Evolutionary conservation across 2,888 invertebrate genomes (phyloP), one percentile per base, ranked within the genome.

Genomic region (Petrolisthes cinctipes): DNA sequence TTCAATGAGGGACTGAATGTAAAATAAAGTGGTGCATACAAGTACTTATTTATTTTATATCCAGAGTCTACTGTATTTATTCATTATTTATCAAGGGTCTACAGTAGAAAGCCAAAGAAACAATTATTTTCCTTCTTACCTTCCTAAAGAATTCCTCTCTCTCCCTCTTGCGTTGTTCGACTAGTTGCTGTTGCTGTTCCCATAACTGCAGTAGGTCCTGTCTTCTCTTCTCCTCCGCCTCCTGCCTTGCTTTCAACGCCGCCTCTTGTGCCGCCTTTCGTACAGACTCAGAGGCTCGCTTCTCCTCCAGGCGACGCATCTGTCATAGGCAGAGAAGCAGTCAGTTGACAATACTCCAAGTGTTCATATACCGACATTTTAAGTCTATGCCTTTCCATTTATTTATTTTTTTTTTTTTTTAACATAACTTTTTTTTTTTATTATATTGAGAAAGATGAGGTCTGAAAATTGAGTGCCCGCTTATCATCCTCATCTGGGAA

Each of bases 131-230:
- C 37, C 37, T 37, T 37, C 79, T 85, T 37, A 90, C 90, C 90
- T 84, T 87, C 73, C 82, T 89, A 66, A 87, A 86, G 83, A 89
- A 85, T n/a, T 90, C 89, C 78, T 90, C 89, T 6, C 90, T 66
- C 78, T 90, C 90, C 57, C 82, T 66, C 84, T 81, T 83, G 68
- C 89, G 80, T 78, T 82, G 85, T 7, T 90, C 90, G 20, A 90
- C 89, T 57, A 89, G 86, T 54, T 83, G 81, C 79, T 90, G 90
- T 68, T 90, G 90, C 23, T 84, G 86, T 61, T 90, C 90, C 90
- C 90, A 90, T 37, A 90, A 54, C n/a, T 89, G 73, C 17, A 90
- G 61, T 9, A 90, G 89, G 57, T 83, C 82, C 73, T 88, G 87
- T 71, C 90, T 53, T 68, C 87, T 85, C 11, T 57, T 73, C 78